Percentiles rank a stretch among this genome's conserved stretches.
Conservation (phyloP, 35 echinoderm and acorn worm genomes). For the Diadema setosum region DNA sequence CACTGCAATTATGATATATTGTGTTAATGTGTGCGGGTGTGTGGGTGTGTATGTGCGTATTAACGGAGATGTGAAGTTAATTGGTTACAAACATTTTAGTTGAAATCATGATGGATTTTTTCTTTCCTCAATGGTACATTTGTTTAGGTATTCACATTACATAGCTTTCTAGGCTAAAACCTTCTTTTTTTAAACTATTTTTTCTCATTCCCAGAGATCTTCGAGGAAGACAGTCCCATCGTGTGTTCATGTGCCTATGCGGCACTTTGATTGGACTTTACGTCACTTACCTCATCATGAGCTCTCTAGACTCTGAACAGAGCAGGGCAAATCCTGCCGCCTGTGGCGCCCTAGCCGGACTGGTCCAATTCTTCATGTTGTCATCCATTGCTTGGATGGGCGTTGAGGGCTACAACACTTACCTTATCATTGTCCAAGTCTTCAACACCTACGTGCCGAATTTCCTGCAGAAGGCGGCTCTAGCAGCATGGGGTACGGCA, state of each 20-base stretch:
- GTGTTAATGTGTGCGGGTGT: too few species aligned
- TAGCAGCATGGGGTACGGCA: conserved; percentile 77
- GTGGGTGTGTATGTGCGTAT: too few species aligned
- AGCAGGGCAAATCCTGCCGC: neutral
- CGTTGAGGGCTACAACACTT: conserved; percentile 61
- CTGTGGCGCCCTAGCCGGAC: conserved; percentile 37
- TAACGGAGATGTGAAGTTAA: too few species aligned
- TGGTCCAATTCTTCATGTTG: conserved; percentile 73
- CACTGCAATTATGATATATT: too few species aligned
- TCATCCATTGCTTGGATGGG: conserved; percentile 67
- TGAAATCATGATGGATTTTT: too few species aligned
- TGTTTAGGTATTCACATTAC: neutral
- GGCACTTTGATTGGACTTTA: neutral
- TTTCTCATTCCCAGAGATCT: neutral
- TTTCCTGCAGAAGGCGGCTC: conserved; percentile 56
- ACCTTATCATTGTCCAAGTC: conserved; percentile 50
- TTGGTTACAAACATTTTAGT: too few species aligned
- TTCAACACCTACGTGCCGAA: conserved; percentile 47
- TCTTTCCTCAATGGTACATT: neutral
- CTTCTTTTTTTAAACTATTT: neutral
- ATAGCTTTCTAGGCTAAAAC: neutral
- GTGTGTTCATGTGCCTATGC: neutral
- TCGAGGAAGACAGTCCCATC: neutral
- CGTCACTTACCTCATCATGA: neutral
- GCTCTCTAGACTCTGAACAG: neutral